A percentile compares a stretch with the other conserved stretches of the same genome.
These are phyloP conservation scores for Ectemnius lituratus DNA, from an alignment of 2,888 invertebrate genomes.

Conservation along the genomic window DNA sequence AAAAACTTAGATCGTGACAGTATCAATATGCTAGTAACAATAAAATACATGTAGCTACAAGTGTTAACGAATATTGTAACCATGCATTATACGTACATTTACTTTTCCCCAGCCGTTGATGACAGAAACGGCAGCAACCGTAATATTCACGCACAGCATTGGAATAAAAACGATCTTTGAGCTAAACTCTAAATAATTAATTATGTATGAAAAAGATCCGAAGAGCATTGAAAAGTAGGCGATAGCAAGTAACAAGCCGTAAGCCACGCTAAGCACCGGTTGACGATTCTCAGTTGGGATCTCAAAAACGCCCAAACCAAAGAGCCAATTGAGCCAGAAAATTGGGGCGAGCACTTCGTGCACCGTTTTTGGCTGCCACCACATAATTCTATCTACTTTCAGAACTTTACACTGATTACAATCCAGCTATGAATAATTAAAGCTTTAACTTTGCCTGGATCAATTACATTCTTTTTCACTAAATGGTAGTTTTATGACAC, in stretches of 20 bases:
- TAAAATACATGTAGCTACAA: no score
- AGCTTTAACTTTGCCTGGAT: no score
- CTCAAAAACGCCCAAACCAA: not conserved
- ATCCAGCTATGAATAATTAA: not conserved
- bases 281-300: not conserved
- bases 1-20: no score
- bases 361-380: not conserved
- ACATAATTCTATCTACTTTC: not conserved
- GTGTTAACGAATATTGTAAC: no score
- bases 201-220: not conserved
- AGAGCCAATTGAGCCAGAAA: constrained; percentile 6
- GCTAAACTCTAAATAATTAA: no score
- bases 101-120: not conserved
- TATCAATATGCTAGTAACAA: no score
- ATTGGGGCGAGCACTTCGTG: not conserved
- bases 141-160: not conserved
- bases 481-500: no score
- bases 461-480: no score
- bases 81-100: no score
- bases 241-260: not conserved
- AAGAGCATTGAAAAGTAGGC: not conserved
- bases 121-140: not conserved
- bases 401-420: not conserved
- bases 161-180: not conserved
- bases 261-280: not conserved